Evolutionary conservation across 2,888 invertebrate genomes (phyloP).

Genomic region (Malacosoma neustria): DNA sequence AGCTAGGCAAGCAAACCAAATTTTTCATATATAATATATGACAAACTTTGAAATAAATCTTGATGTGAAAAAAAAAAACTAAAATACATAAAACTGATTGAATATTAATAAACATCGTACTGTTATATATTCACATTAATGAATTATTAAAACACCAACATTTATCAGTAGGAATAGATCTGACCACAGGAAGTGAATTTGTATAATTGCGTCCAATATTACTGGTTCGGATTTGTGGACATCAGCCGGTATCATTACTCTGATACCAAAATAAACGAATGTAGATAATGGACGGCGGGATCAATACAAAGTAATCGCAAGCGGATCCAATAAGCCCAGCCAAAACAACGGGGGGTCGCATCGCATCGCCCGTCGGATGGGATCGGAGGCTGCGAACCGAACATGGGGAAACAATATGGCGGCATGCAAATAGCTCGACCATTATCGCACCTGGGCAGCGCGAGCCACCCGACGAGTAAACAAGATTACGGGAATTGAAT

Average conservation of each 20-base stretch:
- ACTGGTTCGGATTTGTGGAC: conserved; percentile 44
- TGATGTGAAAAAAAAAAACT: too few species aligned
- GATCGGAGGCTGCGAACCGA: conserved; percentile 51
- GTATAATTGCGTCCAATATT: not conserved
- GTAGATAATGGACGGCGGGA: conserved; percentile 70
- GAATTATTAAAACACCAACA: too few species aligned
- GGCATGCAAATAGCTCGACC: conserved; percentile 74
- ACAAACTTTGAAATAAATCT: too few species aligned
- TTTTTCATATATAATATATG: too few species aligned
- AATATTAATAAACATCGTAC: too few species aligned
- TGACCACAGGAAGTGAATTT: not conserved
- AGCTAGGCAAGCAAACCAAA: too few species aligned
- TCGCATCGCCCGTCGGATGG: conserved; percentile 40
- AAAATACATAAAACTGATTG: too few species aligned
- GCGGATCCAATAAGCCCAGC: conserved; percentile 70
- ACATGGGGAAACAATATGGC: conserved; percentile 72
- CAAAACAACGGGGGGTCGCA: conserved; percentile 67
- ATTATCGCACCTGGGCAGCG: conserved; percentile 74
- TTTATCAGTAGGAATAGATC: too few species aligned
- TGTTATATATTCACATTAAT: too few species aligned
- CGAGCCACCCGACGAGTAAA: conserved; percentile 62
- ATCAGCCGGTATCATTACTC: conserved; percentile 59
- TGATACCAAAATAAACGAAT: conserved; percentile 69
- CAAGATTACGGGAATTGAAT: conserved; percentile 75
- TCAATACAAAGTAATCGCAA: conserved; percentile 74